Evolutionary conservation across 2,888 invertebrate species (phyloP).

Genomic region (Coenonympha glycerion): DNA sequence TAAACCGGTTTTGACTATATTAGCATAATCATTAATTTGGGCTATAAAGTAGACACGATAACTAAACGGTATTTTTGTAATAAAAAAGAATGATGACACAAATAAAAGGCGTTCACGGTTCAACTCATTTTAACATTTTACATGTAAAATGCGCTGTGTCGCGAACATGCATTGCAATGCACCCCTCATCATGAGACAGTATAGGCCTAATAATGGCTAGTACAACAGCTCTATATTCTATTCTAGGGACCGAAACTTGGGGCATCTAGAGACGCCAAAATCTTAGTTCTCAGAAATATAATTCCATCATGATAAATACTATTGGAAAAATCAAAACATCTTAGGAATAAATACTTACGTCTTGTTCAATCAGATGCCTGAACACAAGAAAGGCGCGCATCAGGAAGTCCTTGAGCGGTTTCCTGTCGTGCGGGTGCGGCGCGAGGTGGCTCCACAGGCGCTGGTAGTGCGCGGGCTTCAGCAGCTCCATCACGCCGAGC

Average conservation of each 20-base stretch:
- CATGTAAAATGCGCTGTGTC: too few species aligned
- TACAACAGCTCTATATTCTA: too few species aligned
- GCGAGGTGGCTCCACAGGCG: conserved; percentile 88
- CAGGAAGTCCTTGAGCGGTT: conserved; percentile 90
- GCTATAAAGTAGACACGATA: background rate
- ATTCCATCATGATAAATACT: too few species aligned
- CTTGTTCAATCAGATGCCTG: conserved; percentile 84
- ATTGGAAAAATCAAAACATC: too few species aligned
- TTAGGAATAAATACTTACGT: conserved; percentile 64
- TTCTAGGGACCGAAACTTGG: too few species aligned
- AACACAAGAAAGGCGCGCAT: conserved; percentile 88
- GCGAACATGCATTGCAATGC: too few species aligned
- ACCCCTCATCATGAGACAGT: too few species aligned
- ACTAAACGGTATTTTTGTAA: background rate
- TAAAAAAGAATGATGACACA: background rate
- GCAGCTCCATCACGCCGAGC: conserved; percentile 87
- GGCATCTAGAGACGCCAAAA: too few species aligned
- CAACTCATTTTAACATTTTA: too few species aligned
- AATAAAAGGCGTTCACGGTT: too few species aligned
- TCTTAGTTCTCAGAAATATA: too few species aligned
- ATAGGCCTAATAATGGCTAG: too few species aligned
- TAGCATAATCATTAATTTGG: background rate
- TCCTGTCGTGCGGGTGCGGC: conserved; percentile 80
- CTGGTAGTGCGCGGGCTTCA: conserved; percentile 92
- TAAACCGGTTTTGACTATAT: background rate